Evolutionary conservation across 2,113 vertebrate genomes (phyloP).

Genomic region (Morone saxatilis): DNA sequence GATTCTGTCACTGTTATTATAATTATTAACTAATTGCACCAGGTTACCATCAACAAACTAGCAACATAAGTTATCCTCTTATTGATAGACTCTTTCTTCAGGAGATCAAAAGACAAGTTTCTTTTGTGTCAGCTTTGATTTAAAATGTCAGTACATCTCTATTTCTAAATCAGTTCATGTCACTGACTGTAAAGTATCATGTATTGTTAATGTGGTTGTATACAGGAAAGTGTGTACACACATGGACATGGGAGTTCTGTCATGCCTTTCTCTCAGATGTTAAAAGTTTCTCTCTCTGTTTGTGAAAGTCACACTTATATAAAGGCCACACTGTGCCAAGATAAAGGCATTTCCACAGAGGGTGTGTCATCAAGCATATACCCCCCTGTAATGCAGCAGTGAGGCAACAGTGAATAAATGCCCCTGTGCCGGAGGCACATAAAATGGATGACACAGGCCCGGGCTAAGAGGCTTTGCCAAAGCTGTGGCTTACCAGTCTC

Average conservation of each 20-base stretch:
- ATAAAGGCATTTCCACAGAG: constrained; percentile 40
- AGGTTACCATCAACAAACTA: neutral
- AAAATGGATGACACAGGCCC: constrained; percentile 71
- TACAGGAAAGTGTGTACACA: neutral
- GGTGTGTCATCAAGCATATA: constrained; percentile 6
- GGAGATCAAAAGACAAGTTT: neutral
- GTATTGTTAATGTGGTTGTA: neutral
- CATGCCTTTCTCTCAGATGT: constrained; percentile 16
- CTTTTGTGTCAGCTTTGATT: neutral
- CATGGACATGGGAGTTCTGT: neutral
- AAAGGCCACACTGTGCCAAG: constrained; percentile 29
- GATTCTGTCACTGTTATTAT: neutral
- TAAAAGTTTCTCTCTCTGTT: constrained; percentile 48
- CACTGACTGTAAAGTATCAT: neutral
- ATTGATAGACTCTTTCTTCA: neutral
- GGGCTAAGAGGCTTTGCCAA: constrained; percentile 81
- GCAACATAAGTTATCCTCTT: neutral
- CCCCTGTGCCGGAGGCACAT: constrained; percentile 61
- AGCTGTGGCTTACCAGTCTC: constrained; percentile 80
- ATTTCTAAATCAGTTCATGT: neutral
- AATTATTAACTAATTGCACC: neutral
- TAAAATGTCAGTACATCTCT: neutral
- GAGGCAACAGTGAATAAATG: constrained; percentile 58
- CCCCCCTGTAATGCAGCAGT: constrained; percentile 41
- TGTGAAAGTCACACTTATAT: constrained; percentile 54